Conservation (phyloP, 2,797 vertebrate genomes). For the Lacerta bilineata region DNA sequence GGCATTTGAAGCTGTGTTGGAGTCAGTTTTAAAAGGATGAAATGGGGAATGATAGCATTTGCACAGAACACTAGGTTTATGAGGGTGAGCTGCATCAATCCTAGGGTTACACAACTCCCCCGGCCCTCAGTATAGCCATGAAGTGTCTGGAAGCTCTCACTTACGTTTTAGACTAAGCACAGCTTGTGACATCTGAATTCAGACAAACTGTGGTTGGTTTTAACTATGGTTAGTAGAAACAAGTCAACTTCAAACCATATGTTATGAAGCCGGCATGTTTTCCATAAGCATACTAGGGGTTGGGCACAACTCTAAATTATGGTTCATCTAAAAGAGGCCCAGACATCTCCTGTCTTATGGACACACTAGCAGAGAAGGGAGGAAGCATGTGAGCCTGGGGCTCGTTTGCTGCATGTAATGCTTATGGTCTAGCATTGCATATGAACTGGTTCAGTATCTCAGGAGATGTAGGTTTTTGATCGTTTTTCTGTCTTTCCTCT, state of each 20-base stretch:
- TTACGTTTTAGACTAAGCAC: too few relatives aligned
- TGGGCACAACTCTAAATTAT: not conserved
- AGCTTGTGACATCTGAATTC: too few relatives aligned
- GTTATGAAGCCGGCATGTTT: not conserved
- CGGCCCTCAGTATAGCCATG: not conserved
- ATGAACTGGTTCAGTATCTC: not conserved
- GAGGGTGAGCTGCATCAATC: too few relatives aligned
- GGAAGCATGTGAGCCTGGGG: not conserved
- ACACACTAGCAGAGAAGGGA: not conserved
- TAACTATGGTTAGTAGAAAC: too few relatives aligned
- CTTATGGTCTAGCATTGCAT: too few relatives aligned
- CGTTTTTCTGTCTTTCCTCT: not conserved
- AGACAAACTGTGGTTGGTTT: too few relatives aligned
- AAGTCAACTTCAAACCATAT: too few relatives aligned
- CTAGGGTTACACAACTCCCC: not conserved
- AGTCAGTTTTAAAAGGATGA: not conserved
- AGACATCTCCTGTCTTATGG: not conserved
- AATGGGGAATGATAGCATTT: not conserved
- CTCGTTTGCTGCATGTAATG: not conserved
- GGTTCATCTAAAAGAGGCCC: not conserved
- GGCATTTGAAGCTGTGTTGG: not conserved
- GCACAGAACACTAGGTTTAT: not conserved
- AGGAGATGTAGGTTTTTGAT: not conserved
- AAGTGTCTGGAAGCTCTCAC: too few relatives aligned
- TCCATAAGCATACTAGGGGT: not conserved